Percentiles rank a stretch among this genome's conserved stretches.
These are phyloP conservation scores for Telmatochromis brichardi DNA, from an alignment of 2,113 vertebrate species.

Conservation along the genomic window DNA sequence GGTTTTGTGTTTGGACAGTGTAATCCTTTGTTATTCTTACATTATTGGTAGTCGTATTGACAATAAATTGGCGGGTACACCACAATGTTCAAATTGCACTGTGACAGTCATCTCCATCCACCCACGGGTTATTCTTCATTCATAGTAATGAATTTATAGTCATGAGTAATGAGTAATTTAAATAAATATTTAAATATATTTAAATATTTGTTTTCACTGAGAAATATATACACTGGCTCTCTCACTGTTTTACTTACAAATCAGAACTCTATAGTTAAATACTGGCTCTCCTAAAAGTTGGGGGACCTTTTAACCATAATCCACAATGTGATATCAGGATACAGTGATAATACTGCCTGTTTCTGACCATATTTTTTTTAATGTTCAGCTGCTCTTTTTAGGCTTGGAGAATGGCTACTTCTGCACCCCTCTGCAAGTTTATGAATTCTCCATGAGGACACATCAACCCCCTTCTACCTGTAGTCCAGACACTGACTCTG, in stretches of 20 bases:
- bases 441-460: slow-evolving; percentile 18
- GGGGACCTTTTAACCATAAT: background rate
- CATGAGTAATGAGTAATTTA: background rate
- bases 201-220: background rate
- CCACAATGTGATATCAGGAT: background rate
- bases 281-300: background rate
- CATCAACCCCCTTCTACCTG: slow-evolving; percentile 15
- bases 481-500: slow-evolving; percentile 9
- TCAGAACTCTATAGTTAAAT: background rate
- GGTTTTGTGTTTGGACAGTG: background rate
- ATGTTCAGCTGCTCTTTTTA: background rate
- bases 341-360: background rate
- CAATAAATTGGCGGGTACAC: background rate
- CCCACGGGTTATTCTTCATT: background rate
- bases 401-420: background rate
- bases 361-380: background rate
- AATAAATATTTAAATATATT: background rate
- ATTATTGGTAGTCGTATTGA: background rate
- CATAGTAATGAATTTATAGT: background rate
- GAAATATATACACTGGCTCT: background rate
- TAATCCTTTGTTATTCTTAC: background rate
- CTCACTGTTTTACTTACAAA: background rate
- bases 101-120: background rate
- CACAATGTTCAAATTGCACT: background rate
- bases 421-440: background rate